phyloP scores from a whole-genome alignment of 2,888 invertebrate genomes.

The Napeogenes sylphis region DNA sequence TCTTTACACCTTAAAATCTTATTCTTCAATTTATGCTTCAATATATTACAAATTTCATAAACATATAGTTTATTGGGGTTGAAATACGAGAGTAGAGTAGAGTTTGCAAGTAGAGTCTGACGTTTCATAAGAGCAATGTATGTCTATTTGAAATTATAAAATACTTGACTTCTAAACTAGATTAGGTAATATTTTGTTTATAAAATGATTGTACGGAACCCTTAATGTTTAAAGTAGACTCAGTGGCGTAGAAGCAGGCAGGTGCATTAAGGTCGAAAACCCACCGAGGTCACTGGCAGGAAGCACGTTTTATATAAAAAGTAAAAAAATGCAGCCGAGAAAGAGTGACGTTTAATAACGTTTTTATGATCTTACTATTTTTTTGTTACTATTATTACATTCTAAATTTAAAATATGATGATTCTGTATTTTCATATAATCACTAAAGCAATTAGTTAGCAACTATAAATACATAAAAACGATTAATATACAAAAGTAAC shows the following conservation, averaged over 20 bases:
- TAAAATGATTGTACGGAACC: background rate
- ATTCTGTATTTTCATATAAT: too few relatives aligned
- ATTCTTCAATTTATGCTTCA: background rate
- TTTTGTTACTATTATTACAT: too few relatives aligned
- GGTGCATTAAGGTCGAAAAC: constrained; percentile 26
- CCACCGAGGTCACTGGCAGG: constrained; percentile 24
- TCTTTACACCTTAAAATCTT: background rate
- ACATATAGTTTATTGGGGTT: background rate
- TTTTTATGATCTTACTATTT: too few relatives aligned
- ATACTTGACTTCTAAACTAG: background rate
- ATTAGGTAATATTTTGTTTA: background rate
- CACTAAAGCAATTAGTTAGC: too few relatives aligned
- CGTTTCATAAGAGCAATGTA: too few relatives aligned
- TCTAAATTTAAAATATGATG: too few relatives aligned
- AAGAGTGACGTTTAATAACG: background rate
- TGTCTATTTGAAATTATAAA: too few relatives aligned
- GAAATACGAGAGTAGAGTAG: too few relatives aligned
- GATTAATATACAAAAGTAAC: too few relatives aligned
- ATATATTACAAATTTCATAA: background rate
- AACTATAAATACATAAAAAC: too few relatives aligned
- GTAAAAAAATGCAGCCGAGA: constrained; percentile 16
- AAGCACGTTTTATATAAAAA: constrained; percentile 22
- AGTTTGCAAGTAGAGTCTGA: too few relatives aligned
- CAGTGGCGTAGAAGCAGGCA: constrained; percentile 11
- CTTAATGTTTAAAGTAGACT: background rate